These are phyloP conservation scores for Tragelaphus scriptus DNA, from an alignment of 2,113 vertebrate genomes.

Conservation along the genomic window DNA sequence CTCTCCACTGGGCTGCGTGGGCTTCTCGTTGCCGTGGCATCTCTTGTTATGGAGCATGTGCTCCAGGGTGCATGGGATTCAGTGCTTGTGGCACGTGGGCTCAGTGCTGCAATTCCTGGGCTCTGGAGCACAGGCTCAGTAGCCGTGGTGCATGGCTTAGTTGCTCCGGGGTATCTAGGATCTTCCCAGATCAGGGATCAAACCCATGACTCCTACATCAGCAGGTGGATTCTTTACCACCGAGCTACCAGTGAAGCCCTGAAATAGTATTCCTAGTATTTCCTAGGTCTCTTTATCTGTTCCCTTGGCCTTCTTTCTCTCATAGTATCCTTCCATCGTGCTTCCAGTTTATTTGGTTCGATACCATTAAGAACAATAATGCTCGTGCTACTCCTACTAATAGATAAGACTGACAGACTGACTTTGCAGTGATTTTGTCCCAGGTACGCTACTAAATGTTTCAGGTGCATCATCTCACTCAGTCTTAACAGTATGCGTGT, in stretches of 20 bases:
- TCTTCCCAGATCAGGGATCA: neutral
- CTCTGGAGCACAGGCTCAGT: neutral
- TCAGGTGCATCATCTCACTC: neutral
- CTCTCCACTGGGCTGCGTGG: rapidly evolving
- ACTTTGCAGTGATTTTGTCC: neutral
- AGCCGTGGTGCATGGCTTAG: neutral
- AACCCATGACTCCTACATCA: neutral
- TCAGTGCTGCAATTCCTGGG: rapidly evolving
- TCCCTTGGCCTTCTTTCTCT: neutral
- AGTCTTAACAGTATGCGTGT: rapidly evolving
- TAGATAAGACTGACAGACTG: neutral
- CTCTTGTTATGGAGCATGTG: rapidly evolving
- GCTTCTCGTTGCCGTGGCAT: rapidly evolving
- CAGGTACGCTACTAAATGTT: too few relatives aligned
- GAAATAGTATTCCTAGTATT: neutral
- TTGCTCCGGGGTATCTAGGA: neutral
- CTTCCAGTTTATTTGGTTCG: neutral
- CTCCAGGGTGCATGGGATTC: neutral
- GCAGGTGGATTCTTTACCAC: neutral
- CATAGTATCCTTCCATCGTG: neutral
- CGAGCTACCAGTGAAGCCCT: neutral
- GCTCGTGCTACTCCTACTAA: rapidly evolving
- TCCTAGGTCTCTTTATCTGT: neutral
- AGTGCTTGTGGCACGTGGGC: neutral
- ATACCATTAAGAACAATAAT: too few relatives aligned